Conservation (phyloP, 2,113 vertebrate genomes). For the Phrynocephalus versicolor region DNA sequence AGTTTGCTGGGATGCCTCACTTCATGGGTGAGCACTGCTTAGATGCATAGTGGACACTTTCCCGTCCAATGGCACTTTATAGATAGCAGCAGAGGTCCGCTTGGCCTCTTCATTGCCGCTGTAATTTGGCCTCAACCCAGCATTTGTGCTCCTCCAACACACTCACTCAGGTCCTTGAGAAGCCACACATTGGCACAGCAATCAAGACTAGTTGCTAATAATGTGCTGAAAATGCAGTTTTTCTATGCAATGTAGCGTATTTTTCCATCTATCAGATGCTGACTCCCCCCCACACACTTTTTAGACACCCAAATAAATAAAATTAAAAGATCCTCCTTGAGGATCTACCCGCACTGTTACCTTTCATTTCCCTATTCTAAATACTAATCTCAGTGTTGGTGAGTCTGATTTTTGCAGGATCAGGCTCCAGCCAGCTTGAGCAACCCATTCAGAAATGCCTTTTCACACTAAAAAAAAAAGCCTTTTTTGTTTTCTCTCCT, state of each 20-base stretch:
- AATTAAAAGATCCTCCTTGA: too few species aligned
- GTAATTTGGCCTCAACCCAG: neutral
- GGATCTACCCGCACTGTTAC: too few species aligned
- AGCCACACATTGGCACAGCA: neutral
- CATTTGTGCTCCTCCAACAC: neutral
- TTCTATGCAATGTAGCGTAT: neutral
- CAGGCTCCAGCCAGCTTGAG: too few species aligned
- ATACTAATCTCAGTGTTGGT: too few species aligned
- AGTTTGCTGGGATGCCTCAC: neutral
- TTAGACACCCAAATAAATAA: too few species aligned
- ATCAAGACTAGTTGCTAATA: neutral
- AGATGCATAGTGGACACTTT: neutral
- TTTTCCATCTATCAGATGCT: too few species aligned
- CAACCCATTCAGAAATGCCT: too few species aligned
- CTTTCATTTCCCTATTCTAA: too few species aligned
- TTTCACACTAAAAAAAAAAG: too few species aligned
- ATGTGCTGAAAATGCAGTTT: neutral
- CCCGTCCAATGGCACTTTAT: neutral
- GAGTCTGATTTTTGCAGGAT: too few species aligned
- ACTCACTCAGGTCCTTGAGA: neutral
- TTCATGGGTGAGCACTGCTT: neutral
- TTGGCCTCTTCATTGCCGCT: neutral
- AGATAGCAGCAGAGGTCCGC: neutral
- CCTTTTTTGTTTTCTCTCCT: too few species aligned
- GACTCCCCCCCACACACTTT: too few species aligned